Conservation (phyloP, 2,113 vertebrate species). For the Nannobrachium achirus region DNA sequence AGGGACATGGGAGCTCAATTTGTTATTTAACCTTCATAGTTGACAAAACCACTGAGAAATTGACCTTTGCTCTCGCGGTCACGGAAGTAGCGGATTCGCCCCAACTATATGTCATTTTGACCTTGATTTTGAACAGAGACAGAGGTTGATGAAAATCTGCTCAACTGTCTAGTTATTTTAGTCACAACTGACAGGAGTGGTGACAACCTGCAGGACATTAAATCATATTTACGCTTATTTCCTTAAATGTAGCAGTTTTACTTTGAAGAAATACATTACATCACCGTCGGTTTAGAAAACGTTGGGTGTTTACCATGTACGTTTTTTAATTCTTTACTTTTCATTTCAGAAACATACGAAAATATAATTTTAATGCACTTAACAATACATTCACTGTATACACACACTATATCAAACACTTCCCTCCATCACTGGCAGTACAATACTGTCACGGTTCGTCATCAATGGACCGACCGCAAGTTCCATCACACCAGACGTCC, state of each 20-base stretch:
- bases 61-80: too few species aligned
- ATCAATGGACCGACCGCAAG: constrained; percentile 77
- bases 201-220: too few species aligned
- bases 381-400: constrained; percentile 94
- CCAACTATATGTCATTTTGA: too few species aligned
- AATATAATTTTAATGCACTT: constrained; percentile 99
- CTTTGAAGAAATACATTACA: constrained; percentile 85
- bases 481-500: constrained; percentile 80
- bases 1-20: too few species aligned
- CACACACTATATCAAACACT: constrained; percentile 92
- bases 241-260: constrained; percentile 98
- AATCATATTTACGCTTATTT: too few species aligned
- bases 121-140: too few species aligned
- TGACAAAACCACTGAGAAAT: too few species aligned
- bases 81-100: too few species aligned
- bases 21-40: too few species aligned
- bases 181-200: too few species aligned
- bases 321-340: constrained; percentile 75
- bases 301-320: constrained; percentile 83
- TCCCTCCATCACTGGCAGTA: constrained; percentile 89
- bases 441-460: constrained; percentile 90
- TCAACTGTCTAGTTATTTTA: too few species aligned
- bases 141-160: too few species aligned
- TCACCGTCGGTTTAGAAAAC: constrained; percentile 85
- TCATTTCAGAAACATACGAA: constrained; percentile 92